phyloP scores from a whole-genome alignment of 2,113 vertebrate species.

The Rhombomys opimus region DNA sequence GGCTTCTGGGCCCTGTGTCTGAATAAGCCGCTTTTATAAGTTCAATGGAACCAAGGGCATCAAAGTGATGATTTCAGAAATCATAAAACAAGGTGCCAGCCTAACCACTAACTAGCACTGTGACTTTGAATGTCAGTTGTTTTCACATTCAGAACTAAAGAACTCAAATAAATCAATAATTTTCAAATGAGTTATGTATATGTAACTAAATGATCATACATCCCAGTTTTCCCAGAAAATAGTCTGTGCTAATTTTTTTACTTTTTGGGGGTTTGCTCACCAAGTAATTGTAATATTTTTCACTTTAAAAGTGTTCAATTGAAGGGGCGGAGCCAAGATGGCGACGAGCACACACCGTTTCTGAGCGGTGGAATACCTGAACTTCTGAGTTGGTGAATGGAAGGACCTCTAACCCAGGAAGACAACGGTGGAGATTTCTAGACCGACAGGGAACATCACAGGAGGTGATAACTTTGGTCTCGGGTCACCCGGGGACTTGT shows the following conservation, averaged over 20 bases:
- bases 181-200: neutral
- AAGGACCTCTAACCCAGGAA: too few species aligned
- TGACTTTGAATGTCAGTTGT: neutral
- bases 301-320: neutral
- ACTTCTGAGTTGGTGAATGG: too few species aligned
- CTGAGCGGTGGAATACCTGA: too few species aligned
- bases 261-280: neutral
- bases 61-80: neutral
- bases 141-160: constrained; percentile 1
- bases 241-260: neutral
- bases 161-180: neutral
- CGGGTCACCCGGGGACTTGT: too few species aligned
- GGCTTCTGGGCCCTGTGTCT: neutral
- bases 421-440: too few species aligned
- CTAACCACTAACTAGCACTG: neutral
- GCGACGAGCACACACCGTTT: too few species aligned
- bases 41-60: neutral
- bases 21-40: neutral
- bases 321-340: too few species aligned
- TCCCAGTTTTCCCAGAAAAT: neutral
- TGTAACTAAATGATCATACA: neutral
- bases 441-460: too few species aligned
- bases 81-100: neutral
- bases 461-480: too few species aligned
- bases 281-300: neutral